Percentiles rank a stretch among this genome's conserved stretches.
These are phyloP conservation scores for Conopomorpha cramerella DNA, from an alignment of 1,140 invertebrate genomes.

Conservation along the genomic window DNA sequence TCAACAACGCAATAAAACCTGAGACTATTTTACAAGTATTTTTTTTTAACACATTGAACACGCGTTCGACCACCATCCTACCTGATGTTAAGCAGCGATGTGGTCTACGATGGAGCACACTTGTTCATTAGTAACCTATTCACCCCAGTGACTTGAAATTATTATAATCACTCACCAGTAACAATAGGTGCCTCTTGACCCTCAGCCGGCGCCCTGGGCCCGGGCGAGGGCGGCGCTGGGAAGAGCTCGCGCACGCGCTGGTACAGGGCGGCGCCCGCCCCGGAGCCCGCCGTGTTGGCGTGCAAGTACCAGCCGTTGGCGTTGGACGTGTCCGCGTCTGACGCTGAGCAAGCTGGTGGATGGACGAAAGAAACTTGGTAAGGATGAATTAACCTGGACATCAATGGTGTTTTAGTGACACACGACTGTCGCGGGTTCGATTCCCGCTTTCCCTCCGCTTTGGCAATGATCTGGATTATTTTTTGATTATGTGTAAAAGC, in stretches of 20 bases:
- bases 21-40: no score
- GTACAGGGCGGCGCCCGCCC: slow-evolving; percentile 69
- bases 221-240: slow-evolving; percentile 47
- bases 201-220: slow-evolving; percentile 36
- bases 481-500: no score
- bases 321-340: slow-evolving; percentile 51
- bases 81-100: no score
- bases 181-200: slow-evolving; percentile 43
- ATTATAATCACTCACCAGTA: slow-evolving; percentile 22
- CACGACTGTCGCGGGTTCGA: no score
- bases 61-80: no score
- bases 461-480: no score
- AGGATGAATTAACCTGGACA: no score
- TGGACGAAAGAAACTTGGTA: no score
- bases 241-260: slow-evolving; percentile 71
- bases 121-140: neutral
- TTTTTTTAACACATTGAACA: no score
- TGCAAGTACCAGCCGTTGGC: slow-evolving; percentile 80
- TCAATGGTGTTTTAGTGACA: no score
- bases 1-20: no score
- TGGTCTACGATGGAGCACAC: neutral
- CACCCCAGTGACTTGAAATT: neutral
- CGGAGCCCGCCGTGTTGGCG: slow-evolving; percentile 38
- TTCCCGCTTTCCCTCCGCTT: no score
- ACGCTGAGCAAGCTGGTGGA: slow-evolving; percentile 40